Evolutionary conservation across 2,797 vertebrate species (phyloP).

Genomic region (Poecilia velifera): DNA sequence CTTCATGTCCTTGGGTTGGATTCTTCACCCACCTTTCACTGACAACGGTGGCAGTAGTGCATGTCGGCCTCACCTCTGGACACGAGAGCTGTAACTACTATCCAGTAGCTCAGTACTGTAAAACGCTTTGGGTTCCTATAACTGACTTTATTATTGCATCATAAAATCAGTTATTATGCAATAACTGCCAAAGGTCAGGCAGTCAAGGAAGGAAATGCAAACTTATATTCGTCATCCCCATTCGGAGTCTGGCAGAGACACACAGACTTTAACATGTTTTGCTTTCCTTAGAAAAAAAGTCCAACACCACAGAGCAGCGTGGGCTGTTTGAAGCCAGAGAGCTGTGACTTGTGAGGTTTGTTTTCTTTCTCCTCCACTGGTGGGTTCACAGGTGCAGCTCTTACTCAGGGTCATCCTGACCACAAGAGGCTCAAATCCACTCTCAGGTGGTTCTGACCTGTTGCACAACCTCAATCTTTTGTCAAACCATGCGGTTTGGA

Average conservation of each 20-base stretch:
- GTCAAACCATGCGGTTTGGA: background rate
- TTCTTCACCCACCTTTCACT: too few relatives aligned
- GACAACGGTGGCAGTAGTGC: too few relatives aligned
- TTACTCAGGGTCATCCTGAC: background rate
- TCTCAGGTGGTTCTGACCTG: background rate
- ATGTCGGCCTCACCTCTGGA: too few relatives aligned
- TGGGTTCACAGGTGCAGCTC: background rate
- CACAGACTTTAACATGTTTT: background rate
- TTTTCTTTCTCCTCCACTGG: background rate
- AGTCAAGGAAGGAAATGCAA: background rate
- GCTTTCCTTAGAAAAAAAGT: background rate
- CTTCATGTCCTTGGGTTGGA: too few relatives aligned
- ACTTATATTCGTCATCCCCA: background rate
- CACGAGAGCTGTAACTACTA: too few relatives aligned
- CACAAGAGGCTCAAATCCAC: constrained; percentile 1
- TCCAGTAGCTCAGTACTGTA: too few relatives aligned
- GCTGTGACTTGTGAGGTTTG: background rate
- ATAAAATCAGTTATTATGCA: too few relatives aligned
- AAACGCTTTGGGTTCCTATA: too few relatives aligned
- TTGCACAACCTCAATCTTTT: background rate
- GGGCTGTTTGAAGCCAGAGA: background rate
- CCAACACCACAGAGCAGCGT: background rate
- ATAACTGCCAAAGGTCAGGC: background rate
- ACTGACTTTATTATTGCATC: too few relatives aligned
- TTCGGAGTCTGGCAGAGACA: background rate